Base-by-base conservation (phyloP, 2,888 invertebrate genomes). In the Hypsopygia costalis region DNA sequence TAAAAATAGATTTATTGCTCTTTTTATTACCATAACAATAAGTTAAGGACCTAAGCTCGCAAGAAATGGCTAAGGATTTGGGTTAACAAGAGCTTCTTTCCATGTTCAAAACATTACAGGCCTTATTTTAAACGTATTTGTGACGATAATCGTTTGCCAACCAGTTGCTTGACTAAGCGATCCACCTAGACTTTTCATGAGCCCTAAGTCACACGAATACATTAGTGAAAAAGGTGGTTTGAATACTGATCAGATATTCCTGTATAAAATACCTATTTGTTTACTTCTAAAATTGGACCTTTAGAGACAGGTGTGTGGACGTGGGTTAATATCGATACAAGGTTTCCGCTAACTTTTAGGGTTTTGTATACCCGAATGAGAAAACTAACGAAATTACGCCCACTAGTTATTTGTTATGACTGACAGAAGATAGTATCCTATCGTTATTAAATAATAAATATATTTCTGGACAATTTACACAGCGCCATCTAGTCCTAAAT, bases 1-100 rank as follows among this genome's bases (percentile, higher is more conserved):
- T 73, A 70, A 70, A 68, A 62, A 62, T 58, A 55, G 63, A 75
- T 71, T 74, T 76, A 75, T 75, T 50, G 60, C 51, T 49, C 51
- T 53, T 63, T 25, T 62, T 65, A 74, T 75, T 74, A 76, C 59
- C 72, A 72, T 74, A 70, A 72, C 66, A 70, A 72, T 68, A 69
- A 71, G 61, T 66, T 62, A 55, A 52, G 55, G 58, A 52, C 60
- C 59, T 56, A 54, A 56, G 49, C 57, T 52, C 49, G n/a, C 49
- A 40, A 47, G 51, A 54, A 59, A 58, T 48, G 51, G 46, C 52
- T 36, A 39, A 36, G 48, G 50, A 47, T 52, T 49, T 36, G 43
- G 40, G 38, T 45, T 50, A 49, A 50, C 48, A 49, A 48, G 43
- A 35, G 43, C 45, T 40, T 36, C 9, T 22, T 12, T 28, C 3